A percentile compares a stretch with the other conserved stretches of the same genome.
Conservation (phyloP, 2,797 vertebrate genomes). For the Chromobotia macracanthus region DNA sequence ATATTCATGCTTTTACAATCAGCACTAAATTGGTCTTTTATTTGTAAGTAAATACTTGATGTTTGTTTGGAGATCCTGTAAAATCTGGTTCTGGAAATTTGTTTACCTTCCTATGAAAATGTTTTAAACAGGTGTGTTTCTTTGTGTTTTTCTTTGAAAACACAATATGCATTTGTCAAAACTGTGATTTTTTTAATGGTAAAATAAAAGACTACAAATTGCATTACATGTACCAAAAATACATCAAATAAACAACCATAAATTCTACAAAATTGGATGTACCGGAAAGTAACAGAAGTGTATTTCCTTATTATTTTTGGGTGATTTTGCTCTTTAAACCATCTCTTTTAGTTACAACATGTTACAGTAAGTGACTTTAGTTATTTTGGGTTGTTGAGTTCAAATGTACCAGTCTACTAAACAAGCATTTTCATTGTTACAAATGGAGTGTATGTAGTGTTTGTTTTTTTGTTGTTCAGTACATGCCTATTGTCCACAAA, state of each 20-base stretch:
- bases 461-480: not conserved
- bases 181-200: conserved; percentile 26
- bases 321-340: not conserved
- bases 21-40: not conserved
- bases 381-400: not conserved
- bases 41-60: not conserved
- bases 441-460: conserved; percentile 28
- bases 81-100: not conserved
- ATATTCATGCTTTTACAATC: not conserved
- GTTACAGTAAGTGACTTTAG: not conserved
- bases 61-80: not conserved
- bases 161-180: conserved; percentile 8
- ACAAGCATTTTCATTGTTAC: not conserved
- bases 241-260: conserved; percentile 7
- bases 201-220: conserved; percentile 28
- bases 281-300: not conserved
- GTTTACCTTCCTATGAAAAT: not conserved
- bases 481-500: not conserved
- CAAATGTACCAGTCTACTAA: not conserved
- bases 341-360: not conserved
- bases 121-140: too few species aligned
- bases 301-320: not conserved
- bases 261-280: conserved; percentile 5
- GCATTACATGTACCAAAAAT: conserved; percentile 8
- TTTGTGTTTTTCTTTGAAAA: not conserved